phyloP scores from a whole-genome alignment of 2,113 vertebrate genomes.

The Pantherophis guttatus region DNA sequence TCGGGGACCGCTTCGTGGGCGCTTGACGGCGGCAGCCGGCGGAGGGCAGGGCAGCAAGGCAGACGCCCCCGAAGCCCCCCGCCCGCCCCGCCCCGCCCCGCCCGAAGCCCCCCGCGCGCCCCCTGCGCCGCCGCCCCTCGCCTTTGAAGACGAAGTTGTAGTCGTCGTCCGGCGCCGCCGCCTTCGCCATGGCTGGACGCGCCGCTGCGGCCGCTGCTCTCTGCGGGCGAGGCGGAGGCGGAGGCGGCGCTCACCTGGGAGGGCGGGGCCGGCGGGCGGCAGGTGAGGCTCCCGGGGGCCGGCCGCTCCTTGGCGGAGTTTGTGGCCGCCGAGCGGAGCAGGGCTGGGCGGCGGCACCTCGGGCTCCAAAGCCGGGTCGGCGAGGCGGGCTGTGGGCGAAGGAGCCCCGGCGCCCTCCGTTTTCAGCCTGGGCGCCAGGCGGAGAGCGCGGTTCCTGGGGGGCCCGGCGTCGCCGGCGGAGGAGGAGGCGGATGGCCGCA shows the following conservation, averaged over 20 bases:
- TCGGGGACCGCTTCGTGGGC: too few relatives aligned
- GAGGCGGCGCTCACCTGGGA: conserved; percentile 21
- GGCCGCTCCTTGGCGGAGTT: background rate
- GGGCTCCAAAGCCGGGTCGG: background rate
- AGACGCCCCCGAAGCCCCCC: background rate
- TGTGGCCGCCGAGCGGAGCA: background rate
- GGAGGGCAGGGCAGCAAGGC: background rate
- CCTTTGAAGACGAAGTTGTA: conserved; percentile 98
- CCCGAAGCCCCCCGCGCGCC: background rate
- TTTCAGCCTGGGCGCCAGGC: background rate
- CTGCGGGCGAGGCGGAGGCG: background rate
- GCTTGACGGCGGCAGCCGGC: too few relatives aligned
- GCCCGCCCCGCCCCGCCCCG: background rate
- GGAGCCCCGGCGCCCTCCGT: too few relatives aligned
- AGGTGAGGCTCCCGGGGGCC: background rate
- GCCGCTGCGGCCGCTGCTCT: background rate
- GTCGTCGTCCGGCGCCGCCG: conserved; percentile 70
- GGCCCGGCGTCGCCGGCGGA: too few relatives aligned
- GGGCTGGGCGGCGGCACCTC: too few relatives aligned
- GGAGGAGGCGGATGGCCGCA: too few relatives aligned
- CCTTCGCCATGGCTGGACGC: background rate
- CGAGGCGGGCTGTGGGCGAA: background rate
- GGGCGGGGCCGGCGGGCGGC: background rate
- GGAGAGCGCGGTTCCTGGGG: background rate
- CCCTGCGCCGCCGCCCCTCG: conserved; percentile 57